Conservation (phyloP, 2,888 invertebrate species). For the Drosophila siamana region DNA sequence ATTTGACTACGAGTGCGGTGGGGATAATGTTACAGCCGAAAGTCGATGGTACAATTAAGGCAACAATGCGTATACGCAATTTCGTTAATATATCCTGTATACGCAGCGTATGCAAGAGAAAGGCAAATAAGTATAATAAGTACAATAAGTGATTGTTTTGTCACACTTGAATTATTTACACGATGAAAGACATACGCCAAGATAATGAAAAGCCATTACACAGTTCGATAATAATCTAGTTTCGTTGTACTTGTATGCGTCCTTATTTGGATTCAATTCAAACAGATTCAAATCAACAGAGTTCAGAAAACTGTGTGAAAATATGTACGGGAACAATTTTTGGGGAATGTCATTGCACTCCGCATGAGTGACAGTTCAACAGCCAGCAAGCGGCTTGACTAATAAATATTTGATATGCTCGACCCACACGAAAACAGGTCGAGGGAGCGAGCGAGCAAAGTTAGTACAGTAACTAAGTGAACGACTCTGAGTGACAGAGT, state of each 20-base stretch:
- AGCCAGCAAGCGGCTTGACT: conserved; percentile 31
- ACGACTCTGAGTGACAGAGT: conserved; percentile 46
- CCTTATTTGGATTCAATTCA: background rate
- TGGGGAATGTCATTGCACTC: conserved; percentile 33
- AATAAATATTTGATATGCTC: conserved; percentile 45
- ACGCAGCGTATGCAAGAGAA: background rate
- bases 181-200: background rate
- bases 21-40: background rate
- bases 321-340: conserved; percentile 14
- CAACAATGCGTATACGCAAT: conserved; percentile 43
- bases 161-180: background rate
- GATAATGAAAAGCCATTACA: background rate
- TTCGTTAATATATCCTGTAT: conserved; percentile 3
- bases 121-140: too few species aligned
- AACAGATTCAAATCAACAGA: conserved; percentile 7
- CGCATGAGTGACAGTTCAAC: conserved; percentile 22
- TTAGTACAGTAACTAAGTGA: conserved; percentile 21
- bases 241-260: too few species aligned
- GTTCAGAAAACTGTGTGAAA: conserved; percentile 23
- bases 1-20: conserved; percentile 9
- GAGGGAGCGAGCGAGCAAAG: conserved; percentile 1
- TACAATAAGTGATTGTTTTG: background rate
- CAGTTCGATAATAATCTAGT: background rate
- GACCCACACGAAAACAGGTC: conserved; percentile 18
- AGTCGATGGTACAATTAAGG: conserved; percentile 4